These are phyloP conservation scores for Zonotrichia leucophrys DNA, from an alignment of 2,113 vertebrate species.

Conservation along the genomic window DNA sequence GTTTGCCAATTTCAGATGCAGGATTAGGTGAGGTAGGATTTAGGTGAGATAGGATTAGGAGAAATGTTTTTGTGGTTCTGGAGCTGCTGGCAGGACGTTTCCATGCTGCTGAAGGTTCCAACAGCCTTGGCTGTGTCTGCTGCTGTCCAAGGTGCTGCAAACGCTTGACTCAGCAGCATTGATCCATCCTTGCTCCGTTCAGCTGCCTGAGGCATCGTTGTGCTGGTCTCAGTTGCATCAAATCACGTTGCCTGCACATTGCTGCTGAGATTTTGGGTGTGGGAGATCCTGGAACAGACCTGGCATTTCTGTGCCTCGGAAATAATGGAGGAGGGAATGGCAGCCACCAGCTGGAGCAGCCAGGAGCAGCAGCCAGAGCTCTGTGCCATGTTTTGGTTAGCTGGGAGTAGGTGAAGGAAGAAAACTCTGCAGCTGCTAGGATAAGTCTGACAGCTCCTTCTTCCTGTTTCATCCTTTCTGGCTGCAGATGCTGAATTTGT, in stretches of 20 bases:
- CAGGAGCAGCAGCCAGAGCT: constrained; percentile 37
- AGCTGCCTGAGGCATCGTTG: not conserved
- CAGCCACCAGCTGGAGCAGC: not conserved
- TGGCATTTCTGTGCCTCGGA: not conserved
- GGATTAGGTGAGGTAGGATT: not conserved
- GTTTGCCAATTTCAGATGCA: not conserved
- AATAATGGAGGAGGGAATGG: not conserved
- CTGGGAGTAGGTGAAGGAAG: constrained; percentile 27
- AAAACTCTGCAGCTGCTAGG: not conserved
- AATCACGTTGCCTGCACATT: not conserved
- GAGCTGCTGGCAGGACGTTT: not conserved
- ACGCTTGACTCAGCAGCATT: not conserved
- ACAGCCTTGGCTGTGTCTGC: not conserved
- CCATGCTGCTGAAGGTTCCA: not conserved
- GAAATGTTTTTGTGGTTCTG: not conserved
- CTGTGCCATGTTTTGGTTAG: constrained; percentile 28
- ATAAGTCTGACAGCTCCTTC: constrained; percentile 3
- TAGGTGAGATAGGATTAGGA: not conserved
- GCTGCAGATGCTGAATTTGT: not conserved
- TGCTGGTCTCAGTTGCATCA: not conserved
- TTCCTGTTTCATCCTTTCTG: not conserved
- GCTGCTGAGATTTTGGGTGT: not conserved
- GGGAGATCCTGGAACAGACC: not conserved
- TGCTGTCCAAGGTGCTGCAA: not conserved
- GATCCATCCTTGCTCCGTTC: not conserved